Conservation (phyloP, 2,888 invertebrate genomes). For the Fragum fragum region DNA sequence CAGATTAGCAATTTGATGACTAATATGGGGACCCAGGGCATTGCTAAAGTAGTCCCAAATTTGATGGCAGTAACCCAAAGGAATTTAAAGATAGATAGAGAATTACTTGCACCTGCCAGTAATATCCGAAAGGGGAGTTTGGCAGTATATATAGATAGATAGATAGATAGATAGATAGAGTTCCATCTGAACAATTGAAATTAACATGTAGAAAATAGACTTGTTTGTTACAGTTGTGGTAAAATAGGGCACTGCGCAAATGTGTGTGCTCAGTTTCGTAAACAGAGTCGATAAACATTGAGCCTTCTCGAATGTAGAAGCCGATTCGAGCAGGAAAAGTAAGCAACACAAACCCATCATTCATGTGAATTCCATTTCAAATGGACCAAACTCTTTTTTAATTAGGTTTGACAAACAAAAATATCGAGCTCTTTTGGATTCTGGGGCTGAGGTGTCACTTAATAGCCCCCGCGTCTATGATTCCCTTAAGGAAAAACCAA, state of each 20-base stretch:
- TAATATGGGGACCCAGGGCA: slow-evolving; percentile 29
- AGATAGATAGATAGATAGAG: too few relatives aligned
- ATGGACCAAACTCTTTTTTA: slow-evolving; percentile 1
- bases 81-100: too few relatives aligned
- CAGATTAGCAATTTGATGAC: neutral
- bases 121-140: too few relatives aligned
- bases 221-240: too few relatives aligned
- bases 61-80: slow-evolving; percentile 33
- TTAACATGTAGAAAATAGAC: too few relatives aligned
- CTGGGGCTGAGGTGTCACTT: slow-evolving; percentile 20
- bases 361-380: neutral
- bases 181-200: too few relatives aligned
- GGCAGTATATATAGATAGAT: too few relatives aligned
- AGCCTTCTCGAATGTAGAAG: slow-evolving; percentile 25
- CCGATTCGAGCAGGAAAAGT: neutral
- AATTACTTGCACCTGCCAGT: too few relatives aligned
- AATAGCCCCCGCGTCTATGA: slow-evolving; percentile 12
- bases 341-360: slow-evolving; percentile 5
- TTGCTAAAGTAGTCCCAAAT: slow-evolving; percentile 22
- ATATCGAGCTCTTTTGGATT: slow-evolving; percentile 17
- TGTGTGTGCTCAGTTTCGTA: too few relatives aligned
- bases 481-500: neutral
- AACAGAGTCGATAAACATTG: slow-evolving; percentile 51
- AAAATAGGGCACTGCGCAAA: too few relatives aligned
- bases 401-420: slow-evolving; percentile 14